Percentiles rank a stretch among this genome's conserved stretches.
Evolutionary conservation across 2,113 vertebrate species (phyloP).

Genomic region (Chloropsis cyanopogon): DNA sequence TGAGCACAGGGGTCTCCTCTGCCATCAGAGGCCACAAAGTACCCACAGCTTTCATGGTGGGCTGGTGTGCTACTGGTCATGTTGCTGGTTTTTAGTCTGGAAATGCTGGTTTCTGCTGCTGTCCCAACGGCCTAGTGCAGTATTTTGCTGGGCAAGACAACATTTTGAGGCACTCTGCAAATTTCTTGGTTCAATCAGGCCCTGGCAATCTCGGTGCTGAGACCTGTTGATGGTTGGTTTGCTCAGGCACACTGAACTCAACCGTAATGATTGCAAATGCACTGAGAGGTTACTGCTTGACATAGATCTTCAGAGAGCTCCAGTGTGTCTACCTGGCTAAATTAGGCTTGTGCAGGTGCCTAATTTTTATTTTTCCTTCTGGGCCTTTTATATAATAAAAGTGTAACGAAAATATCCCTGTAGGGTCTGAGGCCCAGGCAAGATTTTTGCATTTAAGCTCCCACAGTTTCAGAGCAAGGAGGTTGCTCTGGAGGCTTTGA

Average conservation of each 20-base stretch:
- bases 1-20: not conserved
- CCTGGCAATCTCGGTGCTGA: not conserved
- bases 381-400: not conserved
- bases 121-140: not conserved
- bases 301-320: not conserved
- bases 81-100: not conserved
- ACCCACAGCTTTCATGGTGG: not conserved
- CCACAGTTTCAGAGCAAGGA: not conserved
- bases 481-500: not conserved
- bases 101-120: not conserved
- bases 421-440: not conserved
- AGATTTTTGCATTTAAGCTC: not conserved
- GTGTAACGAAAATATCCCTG: not conserved
- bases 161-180: not conserved
- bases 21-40: not conserved
- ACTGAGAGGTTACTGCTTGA: not conserved
- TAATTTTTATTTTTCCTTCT: not conserved
- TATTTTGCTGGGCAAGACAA: not conserved
- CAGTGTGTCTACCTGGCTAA: accelerated
- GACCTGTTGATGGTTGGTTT: not conserved
- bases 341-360: not conserved
- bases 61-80: not conserved
- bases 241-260: not conserved
- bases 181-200: not conserved
- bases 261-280: accelerated